Percentiles rank a stretch among this genome's conserved stretches.
phyloP scores from a whole-genome alignment of 1,140 invertebrate species.

The Drosophila insularis region DNA sequence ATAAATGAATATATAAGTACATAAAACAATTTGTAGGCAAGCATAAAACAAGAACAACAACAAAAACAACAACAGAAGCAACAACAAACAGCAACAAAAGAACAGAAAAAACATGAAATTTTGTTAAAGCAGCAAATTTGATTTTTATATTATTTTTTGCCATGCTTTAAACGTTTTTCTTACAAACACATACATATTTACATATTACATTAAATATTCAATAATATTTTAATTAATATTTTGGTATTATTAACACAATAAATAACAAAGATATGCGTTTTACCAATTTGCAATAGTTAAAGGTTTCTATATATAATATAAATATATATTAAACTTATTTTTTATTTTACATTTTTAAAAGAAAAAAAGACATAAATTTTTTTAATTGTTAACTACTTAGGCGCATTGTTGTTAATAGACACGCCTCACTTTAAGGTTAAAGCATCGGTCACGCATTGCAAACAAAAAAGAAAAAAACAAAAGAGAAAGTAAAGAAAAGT shows the following conservation, averaged over 20 bases:
- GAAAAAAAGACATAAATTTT: background rate
- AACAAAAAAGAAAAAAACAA: conserved; percentile 25
- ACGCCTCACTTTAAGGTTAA: conserved; percentile 38
- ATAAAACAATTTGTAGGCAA: conserved; percentile 49
- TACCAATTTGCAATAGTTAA: conserved; percentile 64
- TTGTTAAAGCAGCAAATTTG: conserved; percentile 20
- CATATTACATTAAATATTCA: background rate
- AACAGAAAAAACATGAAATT: conserved; percentile 5
- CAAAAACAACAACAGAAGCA: conserved; percentile 7
- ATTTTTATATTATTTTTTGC: conserved; percentile 57
- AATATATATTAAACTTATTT: background rate
- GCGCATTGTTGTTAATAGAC: conserved; percentile 67
- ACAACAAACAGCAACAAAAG: background rate
- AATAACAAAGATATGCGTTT: conserved; percentile 62
- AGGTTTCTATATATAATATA: conserved; percentile 32
- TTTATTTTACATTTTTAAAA: too few relatives aligned
- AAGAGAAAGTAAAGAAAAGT: background rate
- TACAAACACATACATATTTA: background rate
- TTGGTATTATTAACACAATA: conserved; percentile 59
- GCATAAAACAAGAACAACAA: conserved; percentile 4
- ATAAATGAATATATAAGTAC: conserved; percentile 21
- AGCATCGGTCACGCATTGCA: conserved; percentile 79
- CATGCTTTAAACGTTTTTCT: conserved; percentile 64
- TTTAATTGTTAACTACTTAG: conserved; percentile 46
- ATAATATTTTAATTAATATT: conserved; percentile 2